Percentiles rank a stretch among this genome's conserved stretches.
phyloP scores from a whole-genome alignment of 2,113 vertebrate species.

The Archilochus colubris region DNA sequence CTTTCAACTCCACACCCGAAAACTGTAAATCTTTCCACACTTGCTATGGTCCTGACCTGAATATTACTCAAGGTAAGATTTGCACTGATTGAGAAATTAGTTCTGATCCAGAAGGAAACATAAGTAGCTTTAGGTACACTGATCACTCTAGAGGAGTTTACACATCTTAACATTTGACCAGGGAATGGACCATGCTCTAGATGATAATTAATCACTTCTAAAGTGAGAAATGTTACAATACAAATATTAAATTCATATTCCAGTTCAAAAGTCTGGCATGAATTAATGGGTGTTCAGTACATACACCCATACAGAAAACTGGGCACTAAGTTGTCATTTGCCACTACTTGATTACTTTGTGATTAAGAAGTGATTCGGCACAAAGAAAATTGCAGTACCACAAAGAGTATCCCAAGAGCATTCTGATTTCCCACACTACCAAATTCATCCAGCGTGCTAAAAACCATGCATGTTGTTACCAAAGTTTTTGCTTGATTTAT shows the following conservation, averaged over 20 bases:
- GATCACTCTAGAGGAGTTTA: background rate
- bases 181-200: background rate
- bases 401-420: background rate
- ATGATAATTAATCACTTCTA: background rate
- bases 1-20: background rate
- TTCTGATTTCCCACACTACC: conserved; percentile 11
- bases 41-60: background rate
- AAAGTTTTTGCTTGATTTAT: conserved; percentile 54
- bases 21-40: background rate
- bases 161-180: background rate
- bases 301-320: background rate
- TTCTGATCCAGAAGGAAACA: background rate
- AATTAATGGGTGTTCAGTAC: background rate
- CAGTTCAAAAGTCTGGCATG: background rate
- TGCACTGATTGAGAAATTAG: background rate
- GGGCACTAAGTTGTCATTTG: background rate
- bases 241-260: background rate
- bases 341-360: background rate
- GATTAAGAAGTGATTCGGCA: background rate
- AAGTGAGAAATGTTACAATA: background rate
- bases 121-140: background rate
- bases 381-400: background rate
- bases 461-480: background rate
- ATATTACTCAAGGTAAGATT: background rate
- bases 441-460: background rate